Conservation (phyloP, 2,797 vertebrate species). For the Platyrinchus mystaceus region DNA sequence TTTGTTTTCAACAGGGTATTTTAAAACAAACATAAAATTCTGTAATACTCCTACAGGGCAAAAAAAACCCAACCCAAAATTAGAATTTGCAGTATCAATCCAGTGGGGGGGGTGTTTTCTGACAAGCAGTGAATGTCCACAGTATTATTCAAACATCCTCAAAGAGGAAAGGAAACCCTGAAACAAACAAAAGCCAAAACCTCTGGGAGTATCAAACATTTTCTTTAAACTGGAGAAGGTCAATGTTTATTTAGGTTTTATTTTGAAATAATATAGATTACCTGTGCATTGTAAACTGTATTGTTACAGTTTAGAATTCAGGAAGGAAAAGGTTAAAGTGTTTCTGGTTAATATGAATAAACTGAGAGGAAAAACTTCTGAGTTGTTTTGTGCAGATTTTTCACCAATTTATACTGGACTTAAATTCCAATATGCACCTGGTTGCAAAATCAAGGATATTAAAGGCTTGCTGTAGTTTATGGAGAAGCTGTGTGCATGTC, state of each 20-base stretch:
- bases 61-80: not conserved
- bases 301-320: not conserved
- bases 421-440: not conserved
- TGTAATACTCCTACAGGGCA: not conserved
- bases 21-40: not conserved
- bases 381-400: not conserved
- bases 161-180: not conserved
- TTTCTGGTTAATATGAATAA: not conserved
- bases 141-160: not conserved
- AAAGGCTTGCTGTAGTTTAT: not conserved
- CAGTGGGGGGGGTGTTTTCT: fast-evolving
- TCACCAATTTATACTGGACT: not conserved
- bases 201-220: not conserved
- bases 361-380: not conserved
- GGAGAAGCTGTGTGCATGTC: not conserved
- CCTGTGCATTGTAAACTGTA: not conserved
- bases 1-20: not conserved
- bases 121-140: not conserved
- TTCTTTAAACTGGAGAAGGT: not conserved
- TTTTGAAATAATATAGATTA: not conserved
- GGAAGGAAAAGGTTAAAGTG: not conserved
- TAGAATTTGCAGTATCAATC: not conserved
- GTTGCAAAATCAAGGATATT: not conserved
- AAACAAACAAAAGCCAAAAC: not conserved
- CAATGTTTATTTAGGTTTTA: not conserved